These are phyloP conservation scores for Smutsia temminckii DNA, from an alignment of 2,797 vertebrate species.

Conservation along the genomic window DNA sequence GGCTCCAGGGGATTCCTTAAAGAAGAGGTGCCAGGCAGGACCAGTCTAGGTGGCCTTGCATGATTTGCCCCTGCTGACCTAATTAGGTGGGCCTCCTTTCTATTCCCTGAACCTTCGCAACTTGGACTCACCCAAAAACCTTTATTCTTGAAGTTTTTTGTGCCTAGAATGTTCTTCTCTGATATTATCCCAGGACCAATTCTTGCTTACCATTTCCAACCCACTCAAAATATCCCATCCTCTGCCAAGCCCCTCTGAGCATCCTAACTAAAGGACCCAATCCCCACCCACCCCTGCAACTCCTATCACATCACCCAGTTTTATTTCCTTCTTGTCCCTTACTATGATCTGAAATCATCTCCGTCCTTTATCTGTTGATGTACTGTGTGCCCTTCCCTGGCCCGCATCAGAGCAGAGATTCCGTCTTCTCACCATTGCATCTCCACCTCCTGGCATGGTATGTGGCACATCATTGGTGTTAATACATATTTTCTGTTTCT, in stretches of 20 bases:
- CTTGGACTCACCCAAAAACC: not conserved
- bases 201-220: not conserved
- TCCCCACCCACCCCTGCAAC: not conserved
- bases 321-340: not conserved
- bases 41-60: not conserved
- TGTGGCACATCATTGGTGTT: not conserved
- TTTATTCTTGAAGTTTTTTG: not conserved
- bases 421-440: too few relatives aligned
- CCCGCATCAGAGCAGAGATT: not conserved
- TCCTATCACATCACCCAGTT: not conserved
- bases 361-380: not conserved
- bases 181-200: not conserved
- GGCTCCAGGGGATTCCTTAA: not conserved
- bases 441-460: not conserved
- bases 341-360: not conserved
- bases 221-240: not conserved
- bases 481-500: not conserved
- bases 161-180: not conserved
- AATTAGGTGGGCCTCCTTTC: not conserved
- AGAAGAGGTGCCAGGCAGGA: not conserved
- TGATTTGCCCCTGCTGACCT: not conserved
- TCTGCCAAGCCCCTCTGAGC: not conserved
- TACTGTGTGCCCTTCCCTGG: not conserved
- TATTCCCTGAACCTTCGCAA: not conserved
- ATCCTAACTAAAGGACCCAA: not conserved